Percentiles rank a stretch among this genome's conserved stretches.
phyloP scores from a whole-genome alignment of 2,113 vertebrate genomes.

The Barnardius zonarius region DNA sequence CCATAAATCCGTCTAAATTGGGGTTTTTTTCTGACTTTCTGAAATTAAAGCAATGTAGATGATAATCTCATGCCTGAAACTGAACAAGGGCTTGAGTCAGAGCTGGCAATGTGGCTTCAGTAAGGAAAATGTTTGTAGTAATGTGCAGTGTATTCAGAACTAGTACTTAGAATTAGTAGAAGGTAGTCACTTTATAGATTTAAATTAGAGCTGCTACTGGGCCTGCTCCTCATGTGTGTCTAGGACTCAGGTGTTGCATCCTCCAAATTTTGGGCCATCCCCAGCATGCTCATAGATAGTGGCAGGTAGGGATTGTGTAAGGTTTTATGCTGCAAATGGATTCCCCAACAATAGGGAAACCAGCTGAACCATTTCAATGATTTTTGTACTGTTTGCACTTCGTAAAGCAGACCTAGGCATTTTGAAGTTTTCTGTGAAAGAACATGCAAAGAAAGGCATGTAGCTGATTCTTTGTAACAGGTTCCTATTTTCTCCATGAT shows the following conservation, averaged over 20 bases:
- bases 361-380: background rate
- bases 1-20: background rate
- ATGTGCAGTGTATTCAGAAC: background rate
- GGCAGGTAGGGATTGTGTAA: background rate
- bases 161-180: background rate
- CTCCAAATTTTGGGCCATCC: background rate
- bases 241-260: background rate
- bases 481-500: background rate
- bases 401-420: background rate
- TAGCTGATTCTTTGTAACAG: background rate
- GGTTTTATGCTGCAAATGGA: background rate
- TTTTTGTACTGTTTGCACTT: background rate
- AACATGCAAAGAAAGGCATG: background rate
- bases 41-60: background rate
- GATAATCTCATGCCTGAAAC: background rate
- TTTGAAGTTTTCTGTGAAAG: background rate
- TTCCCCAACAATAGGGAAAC: background rate
- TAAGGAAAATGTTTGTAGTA: background rate
- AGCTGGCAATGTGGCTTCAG: background rate
- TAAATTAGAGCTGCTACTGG: background rate
- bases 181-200: background rate
- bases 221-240: background rate
- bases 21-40: background rate
- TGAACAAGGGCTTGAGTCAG: background rate
- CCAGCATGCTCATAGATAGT: background rate